Evolutionary conservation across 2,797 vertebrate genomes (phyloP).

Genomic region (Siniperca scherzeri): DNA sequence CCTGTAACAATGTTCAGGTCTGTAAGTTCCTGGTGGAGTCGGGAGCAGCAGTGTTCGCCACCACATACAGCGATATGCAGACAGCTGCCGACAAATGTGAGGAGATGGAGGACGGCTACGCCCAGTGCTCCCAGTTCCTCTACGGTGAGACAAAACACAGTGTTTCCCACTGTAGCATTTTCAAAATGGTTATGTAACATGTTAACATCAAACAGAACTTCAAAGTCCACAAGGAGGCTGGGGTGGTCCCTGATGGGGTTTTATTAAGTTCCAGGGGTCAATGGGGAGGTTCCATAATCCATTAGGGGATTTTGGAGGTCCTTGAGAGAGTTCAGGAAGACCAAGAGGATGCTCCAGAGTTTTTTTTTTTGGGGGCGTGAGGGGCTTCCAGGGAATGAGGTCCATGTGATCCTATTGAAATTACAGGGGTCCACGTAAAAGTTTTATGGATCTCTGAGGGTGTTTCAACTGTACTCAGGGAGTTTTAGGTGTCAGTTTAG

Average conservation of each 20-base stretch:
- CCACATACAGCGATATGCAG: constrained; percentile 95
- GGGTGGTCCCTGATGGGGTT: neutral
- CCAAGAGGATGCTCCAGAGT: too few relatives aligned
- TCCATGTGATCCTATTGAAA: neutral
- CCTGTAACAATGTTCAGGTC: constrained; percentile 95
- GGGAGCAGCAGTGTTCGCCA: constrained; percentile 93
- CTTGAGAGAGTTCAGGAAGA: neutral
- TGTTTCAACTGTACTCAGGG: neutral
- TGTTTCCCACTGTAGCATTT: neutral
- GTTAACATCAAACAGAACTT: neutral
- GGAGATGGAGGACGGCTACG: constrained; percentile 96
- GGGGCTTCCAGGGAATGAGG: neutral
- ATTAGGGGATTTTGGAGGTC: neutral
- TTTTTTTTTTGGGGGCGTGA: neutral
- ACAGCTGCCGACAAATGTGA: constrained; percentile 97
- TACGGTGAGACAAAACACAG: constrained; percentile 88
- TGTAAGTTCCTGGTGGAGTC: constrained; percentile 98
- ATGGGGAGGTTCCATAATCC: neutral
- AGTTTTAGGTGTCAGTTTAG: neutral
- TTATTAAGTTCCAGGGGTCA: neutral
- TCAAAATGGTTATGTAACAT: neutral
- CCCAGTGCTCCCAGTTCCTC: constrained; percentile 96
- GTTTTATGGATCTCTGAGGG: neutral
- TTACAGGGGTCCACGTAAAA: neutral
- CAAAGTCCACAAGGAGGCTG: neutral